phyloP scores from a whole-genome alignment of 1,140 invertebrate species.

The Fopius arisanus region DNA sequence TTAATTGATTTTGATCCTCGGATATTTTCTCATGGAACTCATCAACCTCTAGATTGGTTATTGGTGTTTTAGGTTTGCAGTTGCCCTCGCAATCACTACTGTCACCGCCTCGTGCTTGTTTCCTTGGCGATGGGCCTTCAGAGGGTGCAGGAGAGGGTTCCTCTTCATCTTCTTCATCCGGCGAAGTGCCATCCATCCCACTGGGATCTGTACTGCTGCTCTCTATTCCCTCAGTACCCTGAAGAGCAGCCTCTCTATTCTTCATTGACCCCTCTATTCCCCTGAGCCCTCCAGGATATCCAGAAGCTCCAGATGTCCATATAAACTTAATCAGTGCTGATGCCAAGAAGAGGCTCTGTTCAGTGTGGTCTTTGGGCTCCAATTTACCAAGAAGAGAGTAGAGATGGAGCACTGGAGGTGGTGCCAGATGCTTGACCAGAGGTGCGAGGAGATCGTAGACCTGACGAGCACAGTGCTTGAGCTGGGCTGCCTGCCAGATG shows the following conservation, averaged over 20 bases:
- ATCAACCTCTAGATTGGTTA: slow-evolving; percentile 56
- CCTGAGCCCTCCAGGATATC: slow-evolving; percentile 56
- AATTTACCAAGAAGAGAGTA: slow-evolving; percentile 84
- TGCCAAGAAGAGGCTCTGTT: slow-evolving; percentile 89
- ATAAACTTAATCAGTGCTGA: slow-evolving; percentile 89
- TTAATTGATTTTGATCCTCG: slow-evolving; percentile 22
- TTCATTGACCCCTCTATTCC: slow-evolving; percentile 49
- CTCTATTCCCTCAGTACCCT: slow-evolving; percentile 49
- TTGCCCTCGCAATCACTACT: slow-evolving; percentile 44
- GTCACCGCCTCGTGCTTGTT: slow-evolving; percentile 50
- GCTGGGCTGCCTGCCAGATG: slow-evolving; percentile 91
- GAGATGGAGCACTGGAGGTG: slow-evolving; percentile 86
- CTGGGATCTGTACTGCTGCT: slow-evolving; percentile 66
- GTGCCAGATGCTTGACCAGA: slow-evolving; percentile 88
- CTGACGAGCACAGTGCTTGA: slow-evolving; percentile 93
- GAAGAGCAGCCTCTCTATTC: slow-evolving; percentile 52
- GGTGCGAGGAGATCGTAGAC: slow-evolving; percentile 91
- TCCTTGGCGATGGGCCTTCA: slow-evolving; percentile 63
- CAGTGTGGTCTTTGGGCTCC: slow-evolving; percentile 89
- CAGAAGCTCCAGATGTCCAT: slow-evolving; percentile 79
- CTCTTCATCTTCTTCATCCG: slow-evolving; percentile 72
- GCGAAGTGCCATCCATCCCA: slow-evolving; percentile 81
- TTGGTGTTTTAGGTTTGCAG: slow-evolving; percentile 60
- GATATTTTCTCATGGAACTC: slow-evolving; percentile 37
- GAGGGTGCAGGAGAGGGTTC: slow-evolving; percentile 59